Evolutionary conservation across 2,113 vertebrate species (phyloP).

Genomic region (Panurus biarmicus): DNA sequence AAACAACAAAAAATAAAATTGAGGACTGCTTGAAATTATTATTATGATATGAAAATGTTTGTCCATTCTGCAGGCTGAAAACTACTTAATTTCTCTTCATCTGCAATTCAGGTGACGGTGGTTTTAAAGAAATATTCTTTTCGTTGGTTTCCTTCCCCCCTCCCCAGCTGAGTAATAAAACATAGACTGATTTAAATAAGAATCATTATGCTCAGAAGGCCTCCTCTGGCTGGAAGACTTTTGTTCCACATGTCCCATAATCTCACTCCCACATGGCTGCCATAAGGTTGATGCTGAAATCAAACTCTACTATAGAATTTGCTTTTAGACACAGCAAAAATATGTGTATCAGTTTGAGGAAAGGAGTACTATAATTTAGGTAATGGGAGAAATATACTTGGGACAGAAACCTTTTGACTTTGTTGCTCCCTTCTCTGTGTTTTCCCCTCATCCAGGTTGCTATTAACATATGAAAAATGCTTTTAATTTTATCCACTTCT

Average conservation of each 20-base stretch:
- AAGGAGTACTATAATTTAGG: neutral
- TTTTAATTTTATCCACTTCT: conserved; percentile 66
- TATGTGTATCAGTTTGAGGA: conserved; percentile 25
- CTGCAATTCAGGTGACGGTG: conserved; percentile 44
- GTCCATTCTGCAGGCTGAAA: conserved; percentile 39
- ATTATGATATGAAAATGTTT: conserved; percentile 44
- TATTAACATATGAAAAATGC: conserved; percentile 65
- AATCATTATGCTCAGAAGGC: conserved; percentile 67
- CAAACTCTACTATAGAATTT: conserved; percentile 46
- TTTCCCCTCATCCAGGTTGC: conserved; percentile 26
- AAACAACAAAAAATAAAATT: neutral
- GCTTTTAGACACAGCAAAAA: conserved; percentile 27
- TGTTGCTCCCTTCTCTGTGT: neutral
- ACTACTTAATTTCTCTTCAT: conserved; percentile 34
- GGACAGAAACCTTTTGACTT: conserved; percentile 50
- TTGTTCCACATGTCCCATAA: conserved; percentile 63
- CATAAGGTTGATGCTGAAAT: conserved; percentile 52
- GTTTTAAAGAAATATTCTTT: conserved; percentile 49
- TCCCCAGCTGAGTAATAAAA: conserved; percentile 64
- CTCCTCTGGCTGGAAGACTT: conserved; percentile 59
- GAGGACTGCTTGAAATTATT: conserved; percentile 8
- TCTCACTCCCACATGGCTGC: conserved; percentile 44
- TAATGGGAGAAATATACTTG: conserved; percentile 38
- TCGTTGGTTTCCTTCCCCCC: conserved; percentile 25
- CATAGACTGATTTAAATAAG: conserved; percentile 66